Percentiles rank a stretch among this genome's conserved stretches.
These are phyloP conservation scores for Salticus scenicus DNA, from an alignment of 2,888 invertebrate species.

Conservation along the genomic window DNA sequence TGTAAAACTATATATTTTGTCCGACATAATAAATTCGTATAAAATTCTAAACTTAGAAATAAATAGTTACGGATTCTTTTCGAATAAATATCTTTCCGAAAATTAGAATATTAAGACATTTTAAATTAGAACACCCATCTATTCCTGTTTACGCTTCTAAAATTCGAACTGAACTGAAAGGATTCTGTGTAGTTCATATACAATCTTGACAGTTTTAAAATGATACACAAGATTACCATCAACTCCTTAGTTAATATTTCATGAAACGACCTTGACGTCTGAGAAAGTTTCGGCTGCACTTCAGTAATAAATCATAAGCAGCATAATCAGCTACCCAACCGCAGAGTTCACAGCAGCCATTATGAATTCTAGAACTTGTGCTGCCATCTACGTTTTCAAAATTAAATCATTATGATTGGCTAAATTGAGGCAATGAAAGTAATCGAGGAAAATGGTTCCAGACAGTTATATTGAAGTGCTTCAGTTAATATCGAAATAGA, in stretches of 20 bases:
- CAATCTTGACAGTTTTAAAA: conserved; percentile 13
- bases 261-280: conserved; percentile 40
- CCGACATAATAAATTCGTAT: no score
- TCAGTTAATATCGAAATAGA: no score
- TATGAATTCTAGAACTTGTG: conserved; percentile 46
- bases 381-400: conserved; percentile 48
- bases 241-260: conserved; percentile 26
- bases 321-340: conserved; percentile 64
- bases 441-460: no score
- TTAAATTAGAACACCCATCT: neutral
- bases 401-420: neutral
- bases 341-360: neutral
- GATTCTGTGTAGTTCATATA: neutral
- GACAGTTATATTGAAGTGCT: no score
- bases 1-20: no score
- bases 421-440: no score
- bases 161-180: neutral
- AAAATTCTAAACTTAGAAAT: no score
- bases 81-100: neutral
- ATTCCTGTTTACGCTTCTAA: neutral
- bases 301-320: conserved; percentile 53
- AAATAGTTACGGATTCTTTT: neutral
- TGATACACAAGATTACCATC: neutral
- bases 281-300: conserved; percentile 40
- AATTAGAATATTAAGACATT: neutral